A percentile compares a stretch with the other conserved stretches of the same genome.
phyloP scores from a whole-genome alignment of 2,113 vertebrate genomes.

The Xenopus borealis region DNA sequence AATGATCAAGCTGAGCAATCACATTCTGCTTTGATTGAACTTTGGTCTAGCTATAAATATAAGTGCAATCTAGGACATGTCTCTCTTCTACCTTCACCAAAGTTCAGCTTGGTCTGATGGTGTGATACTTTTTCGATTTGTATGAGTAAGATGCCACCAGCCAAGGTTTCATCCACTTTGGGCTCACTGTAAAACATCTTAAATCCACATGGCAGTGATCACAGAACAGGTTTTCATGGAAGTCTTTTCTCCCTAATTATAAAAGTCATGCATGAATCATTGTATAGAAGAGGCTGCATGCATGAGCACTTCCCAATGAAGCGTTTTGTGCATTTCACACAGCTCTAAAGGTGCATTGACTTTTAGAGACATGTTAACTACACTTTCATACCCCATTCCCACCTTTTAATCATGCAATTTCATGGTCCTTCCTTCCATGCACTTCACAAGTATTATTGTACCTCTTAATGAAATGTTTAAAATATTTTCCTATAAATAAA shows the following conservation, averaged over 20 bases:
- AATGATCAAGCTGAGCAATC: no score
- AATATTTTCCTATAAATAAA: neutral
- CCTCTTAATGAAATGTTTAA: neutral
- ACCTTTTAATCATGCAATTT: conserved; percentile 27
- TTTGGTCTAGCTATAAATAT: no score
- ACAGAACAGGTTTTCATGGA: neutral
- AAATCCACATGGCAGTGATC: neutral
- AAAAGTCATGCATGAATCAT: neutral
- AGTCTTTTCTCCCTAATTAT: neutral
- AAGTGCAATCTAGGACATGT: no score
- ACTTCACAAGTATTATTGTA: conserved; percentile 5
- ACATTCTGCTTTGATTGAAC: no score
- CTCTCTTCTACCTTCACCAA: no score
- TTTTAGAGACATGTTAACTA: conserved; percentile 27
- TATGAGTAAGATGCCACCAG: no score
- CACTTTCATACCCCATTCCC: conserved; percentile 15
- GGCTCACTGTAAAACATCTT: no score
- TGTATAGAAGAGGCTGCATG: neutral
- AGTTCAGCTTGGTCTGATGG: no score
- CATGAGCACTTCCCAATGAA: conserved; percentile 13
- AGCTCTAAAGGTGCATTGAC: conserved; percentile 29
- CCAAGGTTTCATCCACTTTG: no score
- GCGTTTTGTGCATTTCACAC: conserved; percentile 27
- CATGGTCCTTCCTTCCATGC: neutral
- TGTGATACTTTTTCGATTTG: no score